Evolutionary conservation across 2,888 invertebrate species (phyloP).

Genomic region (Perithous albicinctus): DNA sequence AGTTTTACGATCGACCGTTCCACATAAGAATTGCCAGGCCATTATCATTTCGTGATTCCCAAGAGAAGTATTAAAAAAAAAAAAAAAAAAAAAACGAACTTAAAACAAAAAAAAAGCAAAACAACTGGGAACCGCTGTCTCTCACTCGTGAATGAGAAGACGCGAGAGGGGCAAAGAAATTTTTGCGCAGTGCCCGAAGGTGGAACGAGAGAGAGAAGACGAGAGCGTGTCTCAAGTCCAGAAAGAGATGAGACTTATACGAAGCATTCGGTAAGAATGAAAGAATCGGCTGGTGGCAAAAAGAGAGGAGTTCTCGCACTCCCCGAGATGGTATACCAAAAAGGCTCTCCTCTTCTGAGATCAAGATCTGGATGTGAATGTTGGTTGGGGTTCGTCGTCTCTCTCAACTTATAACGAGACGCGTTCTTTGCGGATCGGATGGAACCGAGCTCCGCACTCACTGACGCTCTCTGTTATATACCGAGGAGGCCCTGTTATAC

Average conservation of each 20-base stretch:
- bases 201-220: background rate
- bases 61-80: constrained; percentile 24
- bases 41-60: constrained; percentile 35
- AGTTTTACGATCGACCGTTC: constrained; percentile 57
- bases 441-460: constrained; percentile 34
- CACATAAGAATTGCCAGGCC: constrained; percentile 51
- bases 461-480: constrained; percentile 47
- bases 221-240: no score
- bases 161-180: constrained; percentile 8
- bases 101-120: no score
- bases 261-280: constrained; percentile 24
- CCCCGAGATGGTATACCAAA: no score
- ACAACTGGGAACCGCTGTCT: no score
- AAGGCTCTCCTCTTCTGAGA: background rate
- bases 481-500: constrained; percentile 30
- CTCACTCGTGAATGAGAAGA: constrained; percentile 1
- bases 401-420: constrained; percentile 49
- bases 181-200: constrained; percentile 1
- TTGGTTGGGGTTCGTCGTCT: background rate
- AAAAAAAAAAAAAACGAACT: background rate
- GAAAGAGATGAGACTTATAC: no score
- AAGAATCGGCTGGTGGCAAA: constrained; percentile 1
- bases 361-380: constrained; percentile 15
- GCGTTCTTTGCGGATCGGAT: constrained; percentile 63
- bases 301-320: no score